These are phyloP conservation scores for Helicolenus hilgendorfi DNA, from an alignment of 2,797 vertebrate species.

Conservation along the genomic window DNA sequence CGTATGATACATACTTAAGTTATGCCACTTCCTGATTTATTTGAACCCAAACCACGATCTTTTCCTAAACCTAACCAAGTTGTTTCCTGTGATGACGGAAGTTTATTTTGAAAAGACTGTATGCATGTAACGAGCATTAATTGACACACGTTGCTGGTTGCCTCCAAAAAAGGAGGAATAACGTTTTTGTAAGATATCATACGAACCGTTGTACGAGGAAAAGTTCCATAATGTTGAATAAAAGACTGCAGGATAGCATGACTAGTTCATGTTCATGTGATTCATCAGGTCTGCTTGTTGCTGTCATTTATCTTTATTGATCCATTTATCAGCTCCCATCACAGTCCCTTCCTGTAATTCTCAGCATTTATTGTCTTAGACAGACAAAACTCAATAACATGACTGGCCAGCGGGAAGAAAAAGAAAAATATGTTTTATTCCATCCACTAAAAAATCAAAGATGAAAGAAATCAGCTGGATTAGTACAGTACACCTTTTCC, in stretches of 20 bases:
- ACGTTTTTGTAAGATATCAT: too few species aligned
- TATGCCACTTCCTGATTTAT: too few species aligned
- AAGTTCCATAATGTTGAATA: background rate
- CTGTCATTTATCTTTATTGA: slow-evolving; percentile 77
- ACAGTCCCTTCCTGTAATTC: slow-evolving; percentile 18
- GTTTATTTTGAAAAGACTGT: too few species aligned
- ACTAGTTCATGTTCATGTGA: background rate
- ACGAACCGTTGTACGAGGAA: too few species aligned
- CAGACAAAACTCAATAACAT: slow-evolving; percentile 54
- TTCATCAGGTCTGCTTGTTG: slow-evolving; percentile 26
- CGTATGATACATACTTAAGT: too few species aligned
- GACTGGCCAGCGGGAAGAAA: slow-evolving; percentile 30
- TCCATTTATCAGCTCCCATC: slow-evolving; percentile 50
- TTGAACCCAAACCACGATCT: too few species aligned
- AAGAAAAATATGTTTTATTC: slow-evolving; percentile 25
- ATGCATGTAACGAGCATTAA: too few species aligned
- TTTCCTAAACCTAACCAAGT: too few species aligned
- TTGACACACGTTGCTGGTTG: too few species aligned
- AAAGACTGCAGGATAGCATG: background rate
- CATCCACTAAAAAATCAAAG: slow-evolving; percentile 29
- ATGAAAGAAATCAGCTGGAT: slow-evolving; percentile 41
- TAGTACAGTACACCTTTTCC: slow-evolving; percentile 43
- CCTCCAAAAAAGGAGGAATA: too few species aligned
- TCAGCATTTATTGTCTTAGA: slow-evolving; percentile 25
- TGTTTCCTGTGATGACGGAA: too few species aligned